Conservation (phyloP, 1,140 invertebrate genomes). For the Drosophila seguyi region DNA sequence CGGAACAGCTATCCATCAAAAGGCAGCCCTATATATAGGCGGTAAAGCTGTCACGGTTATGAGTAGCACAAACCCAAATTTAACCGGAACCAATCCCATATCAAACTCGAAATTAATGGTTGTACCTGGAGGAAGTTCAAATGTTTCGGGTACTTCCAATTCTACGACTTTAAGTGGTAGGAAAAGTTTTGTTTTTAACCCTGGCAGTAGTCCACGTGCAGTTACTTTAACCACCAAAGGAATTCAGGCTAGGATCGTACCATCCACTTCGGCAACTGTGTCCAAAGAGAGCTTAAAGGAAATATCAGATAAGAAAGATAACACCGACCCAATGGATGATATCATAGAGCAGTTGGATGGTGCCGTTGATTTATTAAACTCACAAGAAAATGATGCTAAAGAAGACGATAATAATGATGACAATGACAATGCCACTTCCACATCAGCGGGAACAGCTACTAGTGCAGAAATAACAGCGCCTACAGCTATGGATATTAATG, state of each 20-base stretch:
- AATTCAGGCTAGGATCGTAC: conserved; percentile 82
- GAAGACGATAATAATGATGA: conserved; percentile 27
- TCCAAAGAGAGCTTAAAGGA: conserved; percentile 58
- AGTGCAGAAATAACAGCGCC: background rate
- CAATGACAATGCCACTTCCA: conserved; percentile 40
- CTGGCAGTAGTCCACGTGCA: conserved; percentile 50
- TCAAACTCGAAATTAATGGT: conserved; percentile 73
- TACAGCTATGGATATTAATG: conserved; percentile 9
- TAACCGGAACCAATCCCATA: conserved; percentile 35
- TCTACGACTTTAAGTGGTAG: conserved; percentile 50
- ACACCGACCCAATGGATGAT: conserved; percentile 75
- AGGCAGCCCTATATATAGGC: conserved; percentile 88
- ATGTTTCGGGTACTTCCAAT: conserved; percentile 6
- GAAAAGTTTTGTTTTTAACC: conserved; percentile 78
- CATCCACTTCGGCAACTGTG: conserved; percentile 16
- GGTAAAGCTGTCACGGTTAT: conserved; percentile 90
- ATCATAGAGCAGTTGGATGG: conserved; percentile 84
- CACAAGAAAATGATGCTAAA: conserved; percentile 2
- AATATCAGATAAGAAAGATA: conserved; percentile 36
- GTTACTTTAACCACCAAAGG: conserved; percentile 61
- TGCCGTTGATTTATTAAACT: conserved; percentile 56
- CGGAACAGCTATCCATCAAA: conserved; percentile 81
- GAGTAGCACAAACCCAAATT: conserved; percentile 85
- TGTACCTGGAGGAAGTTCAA: conserved; percentile 64
- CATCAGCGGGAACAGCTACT: conserved; percentile 19